Conservation (phyloP, 2,888 invertebrate species). For the Petrolisthes manimaculis region DNA sequence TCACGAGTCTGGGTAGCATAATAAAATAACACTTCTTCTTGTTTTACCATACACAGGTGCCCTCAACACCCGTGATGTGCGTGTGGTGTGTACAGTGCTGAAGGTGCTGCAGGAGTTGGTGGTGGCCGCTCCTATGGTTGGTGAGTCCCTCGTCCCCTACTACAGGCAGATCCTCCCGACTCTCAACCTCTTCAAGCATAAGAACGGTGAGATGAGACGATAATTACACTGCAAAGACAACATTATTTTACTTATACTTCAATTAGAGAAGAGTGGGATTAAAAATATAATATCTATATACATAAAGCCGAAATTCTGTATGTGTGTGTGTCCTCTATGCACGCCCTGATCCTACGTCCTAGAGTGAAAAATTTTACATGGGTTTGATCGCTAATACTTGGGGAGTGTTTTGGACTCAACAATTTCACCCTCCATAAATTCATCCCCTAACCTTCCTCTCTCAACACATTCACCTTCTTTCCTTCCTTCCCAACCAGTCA, state of each 20-base stretch:
- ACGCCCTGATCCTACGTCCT: too few species aligned
- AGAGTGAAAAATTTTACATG: too few species aligned
- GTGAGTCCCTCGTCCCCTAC: slow-evolving; percentile 96
- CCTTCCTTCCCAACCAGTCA: slow-evolving; percentile 75
- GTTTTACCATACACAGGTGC: slow-evolving; percentile 69
- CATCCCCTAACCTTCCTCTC: background rate
- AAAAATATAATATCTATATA: too few species aligned
- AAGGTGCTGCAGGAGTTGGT: slow-evolving; percentile 89
- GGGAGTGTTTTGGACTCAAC: too few species aligned
- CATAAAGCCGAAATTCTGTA: too few species aligned
- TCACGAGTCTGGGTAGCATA: too few species aligned
- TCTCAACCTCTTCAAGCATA: slow-evolving; percentile 86
- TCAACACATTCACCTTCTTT: background rate
- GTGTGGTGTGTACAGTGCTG: slow-evolving; percentile 86
- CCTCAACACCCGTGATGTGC: slow-evolving; percentile 83
- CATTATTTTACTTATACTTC: background rate
- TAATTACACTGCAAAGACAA: too few species aligned
- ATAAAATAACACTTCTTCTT: background rate
- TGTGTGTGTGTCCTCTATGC: too few species aligned
- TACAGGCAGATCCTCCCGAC: slow-evolving; percentile 93
- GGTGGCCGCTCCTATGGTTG: slow-evolving; percentile 86
- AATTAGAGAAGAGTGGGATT: background rate
- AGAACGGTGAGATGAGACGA: slow-evolving; percentile 78
- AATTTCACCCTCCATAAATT: background rate
- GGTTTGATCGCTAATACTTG: too few species aligned